These are phyloP conservation scores for Rhineura floridana DNA, from an alignment of 2,113 vertebrate species.

Conservation along the genomic window DNA sequence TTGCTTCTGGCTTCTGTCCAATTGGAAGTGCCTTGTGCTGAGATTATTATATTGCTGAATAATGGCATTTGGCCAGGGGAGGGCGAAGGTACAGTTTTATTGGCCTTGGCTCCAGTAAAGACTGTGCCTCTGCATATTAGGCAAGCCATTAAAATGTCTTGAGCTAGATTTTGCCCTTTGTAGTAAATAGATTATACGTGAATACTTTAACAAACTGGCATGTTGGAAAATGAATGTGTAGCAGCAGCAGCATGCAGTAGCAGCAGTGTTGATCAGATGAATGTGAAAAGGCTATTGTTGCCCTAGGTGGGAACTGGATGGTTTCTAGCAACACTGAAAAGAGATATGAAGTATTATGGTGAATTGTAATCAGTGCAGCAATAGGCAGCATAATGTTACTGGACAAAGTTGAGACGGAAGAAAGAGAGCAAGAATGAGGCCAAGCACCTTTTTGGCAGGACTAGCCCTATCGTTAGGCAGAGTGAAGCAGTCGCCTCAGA, in stretches of 20 bases:
- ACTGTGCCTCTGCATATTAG: background rate
- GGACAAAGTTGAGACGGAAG: background rate
- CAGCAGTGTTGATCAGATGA: background rate
- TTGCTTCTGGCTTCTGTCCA: background rate
- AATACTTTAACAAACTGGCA: background rate
- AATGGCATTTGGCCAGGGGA: background rate
- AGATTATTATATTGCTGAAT: conserved; percentile 14
- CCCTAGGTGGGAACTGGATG: background rate
- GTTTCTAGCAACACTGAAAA: background rate
- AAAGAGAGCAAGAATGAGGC: background rate
- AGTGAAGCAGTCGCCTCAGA: too few species aligned
- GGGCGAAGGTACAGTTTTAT: background rate
- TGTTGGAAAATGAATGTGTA: conserved; percentile 2
- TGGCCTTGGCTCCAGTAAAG: background rate
- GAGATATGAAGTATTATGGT: background rate
- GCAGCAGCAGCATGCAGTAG: too few species aligned
- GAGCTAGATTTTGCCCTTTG: conserved; percentile 6
- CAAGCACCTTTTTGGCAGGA: background rate
- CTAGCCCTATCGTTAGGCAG: too few species aligned
- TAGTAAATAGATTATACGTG: conserved; percentile 3
- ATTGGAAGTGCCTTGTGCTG: background rate
- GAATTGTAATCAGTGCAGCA: background rate
- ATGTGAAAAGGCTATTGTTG: background rate
- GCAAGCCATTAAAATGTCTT: background rate
- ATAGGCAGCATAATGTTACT: background rate